phyloP scores from a whole-genome alignment of 2,888 invertebrate genomes.

The Meliscaeva auricollis region DNA sequence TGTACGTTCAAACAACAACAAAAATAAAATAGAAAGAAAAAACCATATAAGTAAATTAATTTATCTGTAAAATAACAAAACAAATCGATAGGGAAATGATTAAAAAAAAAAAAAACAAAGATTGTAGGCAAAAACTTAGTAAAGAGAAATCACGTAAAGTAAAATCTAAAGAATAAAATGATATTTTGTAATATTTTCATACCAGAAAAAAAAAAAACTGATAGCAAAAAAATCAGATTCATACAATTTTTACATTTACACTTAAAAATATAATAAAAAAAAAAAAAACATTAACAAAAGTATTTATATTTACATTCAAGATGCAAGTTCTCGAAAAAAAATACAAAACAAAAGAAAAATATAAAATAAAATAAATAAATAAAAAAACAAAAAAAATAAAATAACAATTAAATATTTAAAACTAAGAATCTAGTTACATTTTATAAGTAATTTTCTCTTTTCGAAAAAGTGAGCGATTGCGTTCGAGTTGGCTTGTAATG shows the following conservation, averaged over 20 bases:
- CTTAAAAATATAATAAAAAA: conserved; percentile 31
- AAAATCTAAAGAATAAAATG: no score
- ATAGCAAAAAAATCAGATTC: conserved; percentile 69
- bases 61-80: conserved; percentile 55
- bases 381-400: no score
- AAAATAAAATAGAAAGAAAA: no score
- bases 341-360: background rate
- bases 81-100: conserved; percentile 63
- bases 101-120: conserved; percentile 28
- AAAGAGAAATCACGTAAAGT: conserved; percentile 59
- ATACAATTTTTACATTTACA: conserved; percentile 76
- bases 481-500: no score
- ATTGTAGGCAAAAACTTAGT: conserved; percentile 43
- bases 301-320: conserved; percentile 75
- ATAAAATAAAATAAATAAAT: no score
- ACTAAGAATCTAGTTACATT: no score
- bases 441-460: no score
- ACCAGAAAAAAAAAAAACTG: conserved; percentile 61
- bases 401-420: no score
- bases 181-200: conserved; percentile 76
- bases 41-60: no score
- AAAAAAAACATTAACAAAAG: conserved; percentile 44
- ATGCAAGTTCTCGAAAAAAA: conserved; percentile 53
- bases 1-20: conserved; percentile 62
- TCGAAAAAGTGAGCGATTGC: no score